Evolutionary conservation across 2,888 invertebrate genomes (phyloP).

Genomic region (Lacanobia oleracea): DNA sequence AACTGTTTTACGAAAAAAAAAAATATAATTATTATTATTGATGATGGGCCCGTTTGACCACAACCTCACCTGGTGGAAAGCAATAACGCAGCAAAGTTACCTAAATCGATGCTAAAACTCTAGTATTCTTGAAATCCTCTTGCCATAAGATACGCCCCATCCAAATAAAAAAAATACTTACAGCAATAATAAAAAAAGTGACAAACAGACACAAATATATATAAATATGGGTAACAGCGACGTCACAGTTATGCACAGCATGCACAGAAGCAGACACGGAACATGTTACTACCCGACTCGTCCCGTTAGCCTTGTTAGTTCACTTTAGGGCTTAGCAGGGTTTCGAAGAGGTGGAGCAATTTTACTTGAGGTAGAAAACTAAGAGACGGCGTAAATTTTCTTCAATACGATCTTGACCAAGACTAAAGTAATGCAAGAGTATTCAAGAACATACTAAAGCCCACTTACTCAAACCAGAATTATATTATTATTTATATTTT

Average conservation of each 20-base stretch:
- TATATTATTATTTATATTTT: too few species aligned
- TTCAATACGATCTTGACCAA: too few species aligned
- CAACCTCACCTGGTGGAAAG: too few species aligned
- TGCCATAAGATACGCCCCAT: background rate
- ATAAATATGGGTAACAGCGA: conserved; percentile 54
- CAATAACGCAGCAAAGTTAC: too few species aligned
- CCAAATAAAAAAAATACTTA: background rate
- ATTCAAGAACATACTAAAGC: too few species aligned
- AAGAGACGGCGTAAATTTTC: too few species aligned
- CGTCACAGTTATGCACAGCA: conserved; percentile 77
- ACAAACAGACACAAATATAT: conserved; percentile 45
- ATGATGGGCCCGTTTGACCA: too few species aligned
- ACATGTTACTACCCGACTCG: conserved; percentile 71
- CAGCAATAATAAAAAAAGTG: conserved; percentile 27
- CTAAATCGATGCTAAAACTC: too few species aligned
- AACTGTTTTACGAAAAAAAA: too few species aligned
- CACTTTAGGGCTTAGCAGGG: conserved; percentile 48
- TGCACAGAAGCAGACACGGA: conserved; percentile 84
- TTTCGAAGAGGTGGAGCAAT: conserved; percentile 23
- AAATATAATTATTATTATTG: too few species aligned
- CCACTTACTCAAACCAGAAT: too few species aligned
- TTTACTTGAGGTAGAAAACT: conserved; percentile 11
- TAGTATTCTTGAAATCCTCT: background rate
- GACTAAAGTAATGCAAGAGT: too few species aligned
- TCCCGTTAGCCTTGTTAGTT: conserved; percentile 78